Evolutionary conservation across 2,113 vertebrate genomes (phyloP).

Genomic region (Sceloporus undulatus): DNA sequence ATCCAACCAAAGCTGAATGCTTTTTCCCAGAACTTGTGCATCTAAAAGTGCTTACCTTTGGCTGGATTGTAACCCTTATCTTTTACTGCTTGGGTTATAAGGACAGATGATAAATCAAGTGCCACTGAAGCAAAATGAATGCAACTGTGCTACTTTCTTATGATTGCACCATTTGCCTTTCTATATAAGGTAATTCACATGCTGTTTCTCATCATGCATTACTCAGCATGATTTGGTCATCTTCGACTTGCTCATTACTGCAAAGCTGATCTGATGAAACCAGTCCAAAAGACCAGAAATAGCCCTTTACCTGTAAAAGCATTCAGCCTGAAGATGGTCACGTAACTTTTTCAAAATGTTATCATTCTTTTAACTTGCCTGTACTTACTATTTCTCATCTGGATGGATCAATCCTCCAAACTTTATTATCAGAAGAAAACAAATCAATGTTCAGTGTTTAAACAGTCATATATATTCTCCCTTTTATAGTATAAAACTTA

Average conservation of each 20-base stretch:
- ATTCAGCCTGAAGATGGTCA: neutral
- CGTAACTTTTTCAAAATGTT: neutral
- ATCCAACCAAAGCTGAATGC: neutral
- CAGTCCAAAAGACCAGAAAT: neutral
- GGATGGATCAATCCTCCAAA: neutral
- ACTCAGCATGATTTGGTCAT: conserved; percentile 38
- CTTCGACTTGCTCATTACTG: conserved; percentile 14
- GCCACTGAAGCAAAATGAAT: neutral
- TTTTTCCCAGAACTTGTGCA: neutral
- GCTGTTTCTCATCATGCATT: conserved; percentile 46
- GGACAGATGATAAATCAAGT: neutral
- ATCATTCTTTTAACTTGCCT: neutral
- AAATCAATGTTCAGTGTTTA: neutral
- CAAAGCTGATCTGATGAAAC: conserved; percentile 26
- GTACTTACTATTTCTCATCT: neutral
- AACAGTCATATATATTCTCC: neutral
- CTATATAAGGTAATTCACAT: conserved; percentile 59
- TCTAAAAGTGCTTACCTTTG: conserved; percentile 6
- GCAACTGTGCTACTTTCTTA: neutral
- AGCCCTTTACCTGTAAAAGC: neutral
- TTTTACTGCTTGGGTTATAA: neutral
- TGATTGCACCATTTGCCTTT: conserved; percentile 17
- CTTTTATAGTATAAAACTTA: neutral
- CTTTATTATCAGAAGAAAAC: neutral
- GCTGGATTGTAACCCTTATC: neutral